Base-by-base conservation (phyloP, 2,797 vertebrate species). In the Neosilurus mollespiculum region DNA sequence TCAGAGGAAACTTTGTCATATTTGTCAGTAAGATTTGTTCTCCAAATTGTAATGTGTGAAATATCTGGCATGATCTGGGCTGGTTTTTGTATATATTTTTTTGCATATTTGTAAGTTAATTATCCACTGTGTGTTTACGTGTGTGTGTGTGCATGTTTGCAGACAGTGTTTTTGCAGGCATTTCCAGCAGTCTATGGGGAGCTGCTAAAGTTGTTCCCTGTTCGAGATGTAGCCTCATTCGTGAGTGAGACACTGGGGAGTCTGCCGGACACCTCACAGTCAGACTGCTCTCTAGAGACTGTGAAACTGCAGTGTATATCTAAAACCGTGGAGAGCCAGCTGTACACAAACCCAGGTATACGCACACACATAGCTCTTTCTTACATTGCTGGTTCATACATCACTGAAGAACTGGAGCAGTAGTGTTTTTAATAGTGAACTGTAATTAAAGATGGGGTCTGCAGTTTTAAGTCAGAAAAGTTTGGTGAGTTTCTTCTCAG, bases 231-330 rank as follows among this genome's bases (percentile, higher is more conserved):
- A 89, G 97, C 98, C 58, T 95, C 94, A 86, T 95, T 99, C 10
- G 97, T 98, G 71, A 94, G 97, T 0, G 98, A 99, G 91, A 99
- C 98, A 2, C 93, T 99, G 91, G 95, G 96, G 88, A 97, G 97
- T 88, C 93, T 99, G 91, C 96, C 97, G 0, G 91, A 94, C 12
- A 85, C 96, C n/a, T 90, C 95, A 88, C 96, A 97, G 0, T 92
- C 95, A 0, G 98, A 99, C 77, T 97, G 97, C 78, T 94, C 97
- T 82, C 94, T 99, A 89, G 97, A 99, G 92, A 96, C 96, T 0
- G 94, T 98, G 88, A 99, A 98, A 83, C 93, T 99, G 80, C 97
- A 98, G 90, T 99, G 97, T 90, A 98, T 99, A 30, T 94, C 96
- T 88, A 97, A 97, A 91, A 99, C 97, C 0, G 97, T 98, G 69